Evolutionary conservation across 2,888 invertebrate genomes (phyloP), one percentile per base, ranked within the genome.

Genomic region (Ophion ellenae): DNA sequence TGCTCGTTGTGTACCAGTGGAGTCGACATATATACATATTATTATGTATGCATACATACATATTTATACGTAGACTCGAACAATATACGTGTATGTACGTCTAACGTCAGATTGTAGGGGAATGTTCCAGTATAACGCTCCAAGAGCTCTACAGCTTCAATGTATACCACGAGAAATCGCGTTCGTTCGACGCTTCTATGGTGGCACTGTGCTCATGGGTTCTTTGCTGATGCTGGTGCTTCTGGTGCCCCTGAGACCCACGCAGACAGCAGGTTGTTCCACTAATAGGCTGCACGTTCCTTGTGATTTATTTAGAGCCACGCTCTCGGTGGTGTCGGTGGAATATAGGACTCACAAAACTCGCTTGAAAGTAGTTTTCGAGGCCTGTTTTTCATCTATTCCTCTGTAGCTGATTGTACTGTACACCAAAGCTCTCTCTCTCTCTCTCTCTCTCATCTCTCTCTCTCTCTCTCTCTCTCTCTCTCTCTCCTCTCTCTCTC

Each of bases 261-360:
- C 80, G 86, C 81, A 83, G 86, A 86, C 83, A 86, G 88, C 88
- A 89, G 88, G 89, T 89, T 89, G 88, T 89, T 90, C 87, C 87
- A 80, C 88, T 90, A 90, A 90, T 90, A 89, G 89, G 87, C 86
- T 86, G 87, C 86, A 85, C 85, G 88, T 86, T 88, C 86, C 77
- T 76, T 79, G 87, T 89, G 89, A 89, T 90, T 90, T 89, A 90
- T 90, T 88, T 88, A 87, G 82, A 85, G 79, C 81, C 77, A 74
- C 76, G 73, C 75, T 81, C 81, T 75, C 57, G 9, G n/a, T 86
- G 69, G 83, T 88, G 88, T 88, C 85, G 87, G 85, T 87, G 86
- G 86, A 87, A 86, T 88, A 74, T 57, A 67, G 81, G 78, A 85
- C 78, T 82, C 82, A 78, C 83, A 86, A 86, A 61, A 83, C 87